Evolutionary conservation across 2,113 vertebrate genomes (phyloP).

Genomic region (Drymodes brunneopygia): DNA sequence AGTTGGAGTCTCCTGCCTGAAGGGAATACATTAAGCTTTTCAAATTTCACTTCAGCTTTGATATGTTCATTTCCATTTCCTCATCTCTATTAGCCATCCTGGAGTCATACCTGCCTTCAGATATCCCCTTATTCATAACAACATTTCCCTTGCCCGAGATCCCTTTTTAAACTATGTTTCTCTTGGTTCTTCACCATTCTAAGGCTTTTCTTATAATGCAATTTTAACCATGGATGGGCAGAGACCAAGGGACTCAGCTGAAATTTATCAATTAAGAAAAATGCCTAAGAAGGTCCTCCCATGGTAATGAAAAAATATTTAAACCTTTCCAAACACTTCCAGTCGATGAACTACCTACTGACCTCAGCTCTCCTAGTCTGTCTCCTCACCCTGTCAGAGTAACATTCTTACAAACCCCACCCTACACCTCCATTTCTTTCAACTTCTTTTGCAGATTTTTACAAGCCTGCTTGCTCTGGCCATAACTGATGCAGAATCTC

Average conservation of each 20-base stretch:
- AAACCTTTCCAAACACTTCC: not conserved
- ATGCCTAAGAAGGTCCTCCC: not conserved
- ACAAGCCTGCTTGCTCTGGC: not conserved
- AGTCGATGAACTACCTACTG: not conserved
- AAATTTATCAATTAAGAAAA: not conserved
- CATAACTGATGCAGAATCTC: not conserved
- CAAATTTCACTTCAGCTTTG: not conserved
- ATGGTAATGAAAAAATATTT: not conserved
- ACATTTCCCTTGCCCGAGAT: not conserved
- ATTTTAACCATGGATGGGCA: not conserved
- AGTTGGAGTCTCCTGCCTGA: not conserved
- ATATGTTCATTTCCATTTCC: not conserved
- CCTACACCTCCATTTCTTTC: not conserved
- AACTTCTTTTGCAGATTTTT: not conserved
- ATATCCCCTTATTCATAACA: not conserved
- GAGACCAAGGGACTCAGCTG: not conserved
- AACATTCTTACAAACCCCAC: not conserved
- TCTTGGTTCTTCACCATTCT: not conserved
- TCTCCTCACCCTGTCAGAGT: not conserved
- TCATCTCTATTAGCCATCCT: not conserved
- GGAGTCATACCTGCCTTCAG: not conserved
- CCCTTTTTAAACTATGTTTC: not conserved
- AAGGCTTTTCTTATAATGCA: not conserved
- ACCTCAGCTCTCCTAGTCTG: not conserved
- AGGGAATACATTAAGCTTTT: not conserved